These are phyloP conservation scores for Plumapathes pennacea DNA, from an alignment of 92 coral and sea anemone genomes.

Conservation along the genomic window DNA sequence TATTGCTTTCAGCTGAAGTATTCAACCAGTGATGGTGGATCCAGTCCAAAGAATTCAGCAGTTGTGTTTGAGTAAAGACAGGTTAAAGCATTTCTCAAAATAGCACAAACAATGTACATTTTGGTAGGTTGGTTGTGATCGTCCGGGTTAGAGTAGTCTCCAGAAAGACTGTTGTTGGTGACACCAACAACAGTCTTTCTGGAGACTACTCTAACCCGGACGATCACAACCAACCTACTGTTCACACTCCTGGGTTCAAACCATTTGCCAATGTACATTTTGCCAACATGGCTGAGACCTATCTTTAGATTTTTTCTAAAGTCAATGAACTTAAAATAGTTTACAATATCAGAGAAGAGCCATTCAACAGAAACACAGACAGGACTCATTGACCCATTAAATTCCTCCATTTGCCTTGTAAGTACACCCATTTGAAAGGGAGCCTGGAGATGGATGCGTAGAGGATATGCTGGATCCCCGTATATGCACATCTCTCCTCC, in stretches of 20 bases:
- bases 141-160: too few species aligned
- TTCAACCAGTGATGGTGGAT: conserved; percentile 23
- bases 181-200: too few species aligned
- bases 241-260: too few species aligned
- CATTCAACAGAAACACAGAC: conserved; percentile 34
- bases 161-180: too few species aligned
- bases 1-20: conserved; percentile 20
- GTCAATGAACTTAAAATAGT: conserved; percentile 30
- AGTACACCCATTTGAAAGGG: conserved; percentile 12
- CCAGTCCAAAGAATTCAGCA: conserved; percentile 34
- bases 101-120: conserved; percentile 24
- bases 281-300: conserved; percentile 11
- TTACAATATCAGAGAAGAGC: conserved; percentile 18
- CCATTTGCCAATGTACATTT: too few species aligned
- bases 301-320: conserved; percentile 31
- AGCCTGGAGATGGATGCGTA: conserved; percentile 7
- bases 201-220: too few species aligned
- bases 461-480: conserved; percentile 40
- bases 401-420: conserved; percentile 11
- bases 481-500: conserved; percentile 28
- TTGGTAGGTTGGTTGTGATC: too few species aligned
- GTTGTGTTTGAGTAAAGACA: conserved; percentile 35
- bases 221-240: too few species aligned
- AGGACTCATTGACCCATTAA: conserved; percentile 24
- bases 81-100: conserved; percentile 25